A percentile compares a stretch with the other conserved stretches of the same genome.
Evolutionary conservation across 2,888 invertebrate genomes (phyloP).

Genomic region (Drosophila paracracens): DNA sequence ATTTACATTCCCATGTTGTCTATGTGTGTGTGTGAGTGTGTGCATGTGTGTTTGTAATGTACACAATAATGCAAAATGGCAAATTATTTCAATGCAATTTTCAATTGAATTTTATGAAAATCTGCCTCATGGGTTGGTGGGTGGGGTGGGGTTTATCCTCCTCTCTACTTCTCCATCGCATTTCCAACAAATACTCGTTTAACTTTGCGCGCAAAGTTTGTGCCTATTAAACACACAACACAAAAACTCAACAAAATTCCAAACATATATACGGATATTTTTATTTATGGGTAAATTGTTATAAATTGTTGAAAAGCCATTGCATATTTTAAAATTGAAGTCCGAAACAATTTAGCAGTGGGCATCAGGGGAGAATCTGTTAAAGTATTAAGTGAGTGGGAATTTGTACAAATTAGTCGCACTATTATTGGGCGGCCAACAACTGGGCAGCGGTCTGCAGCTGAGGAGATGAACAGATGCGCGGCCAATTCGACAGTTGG

Average conservation of each 20-base stretch:
- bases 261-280: neutral
- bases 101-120: conserved; percentile 63
- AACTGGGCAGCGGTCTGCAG: conserved; percentile 1
- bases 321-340: conserved; percentile 17
- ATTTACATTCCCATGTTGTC: neutral
- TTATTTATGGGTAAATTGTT: conserved; percentile 27
- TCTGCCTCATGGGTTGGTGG: neutral
- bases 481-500: conserved; percentile 1
- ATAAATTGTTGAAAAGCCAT: conserved; percentile 26
- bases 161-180: neutral
- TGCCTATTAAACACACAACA: conserved; percentile 16
- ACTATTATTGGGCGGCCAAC: conserved; percentile 20
- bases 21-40: conserved; percentile 1
- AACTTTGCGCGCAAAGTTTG: conserved; percentile 27
- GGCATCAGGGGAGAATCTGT: conserved; percentile 16
- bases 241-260: conserved; percentile 6
- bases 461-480: neutral
- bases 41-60: conserved; percentile 14
- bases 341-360: conserved; percentile 28
- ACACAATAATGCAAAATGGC: conserved; percentile 57
- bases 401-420: conserved; percentile 46
- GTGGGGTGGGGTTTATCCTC: no score
- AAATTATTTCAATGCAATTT: conserved; percentile 70
- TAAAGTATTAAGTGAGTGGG: conserved; percentile 47
- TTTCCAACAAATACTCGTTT: conserved; percentile 22